Conservation (phyloP, 2,888 invertebrate species). For the Ophion costatus region DNA sequence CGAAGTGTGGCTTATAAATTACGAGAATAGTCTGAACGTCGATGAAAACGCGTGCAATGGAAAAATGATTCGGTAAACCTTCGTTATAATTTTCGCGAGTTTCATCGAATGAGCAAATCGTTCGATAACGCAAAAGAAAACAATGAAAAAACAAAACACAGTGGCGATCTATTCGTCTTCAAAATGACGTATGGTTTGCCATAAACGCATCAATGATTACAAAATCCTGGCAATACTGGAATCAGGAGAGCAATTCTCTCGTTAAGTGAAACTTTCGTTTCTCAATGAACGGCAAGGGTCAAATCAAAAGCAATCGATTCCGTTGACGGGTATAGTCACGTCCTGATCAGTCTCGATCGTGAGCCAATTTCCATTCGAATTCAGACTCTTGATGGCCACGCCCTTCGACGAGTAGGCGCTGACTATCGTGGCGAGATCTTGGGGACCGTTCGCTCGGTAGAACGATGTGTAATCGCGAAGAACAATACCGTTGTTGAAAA, state of each 20-base stretch:
- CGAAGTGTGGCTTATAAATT: not conserved
- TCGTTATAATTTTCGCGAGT: not conserved
- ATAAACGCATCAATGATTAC: slow-evolving; percentile 10
- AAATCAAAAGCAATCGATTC: slow-evolving; percentile 73
- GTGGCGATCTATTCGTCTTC: slow-evolving; percentile 6
- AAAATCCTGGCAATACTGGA: slow-evolving; percentile 66
- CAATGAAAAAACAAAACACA: not conserved
- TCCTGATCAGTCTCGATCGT: slow-evolving; percentile 79
- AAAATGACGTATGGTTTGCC: slow-evolving; percentile 9
- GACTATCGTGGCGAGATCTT: slow-evolving; percentile 78
- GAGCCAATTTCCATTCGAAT: slow-evolving; percentile 79
- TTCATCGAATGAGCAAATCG: slow-evolving; percentile 4
- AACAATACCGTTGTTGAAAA: slow-evolving; percentile 78
- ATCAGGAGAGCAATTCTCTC: slow-evolving; percentile 41
- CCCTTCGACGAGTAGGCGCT: slow-evolving; percentile 75
- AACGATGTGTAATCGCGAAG: slow-evolving; percentile 76
- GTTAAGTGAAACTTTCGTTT: slow-evolving; percentile 7
- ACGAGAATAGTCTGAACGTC: not conserved
- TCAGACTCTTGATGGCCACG: slow-evolving; percentile 77
- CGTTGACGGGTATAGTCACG: slow-evolving; percentile 69
- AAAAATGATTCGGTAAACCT: slow-evolving; percentile 1
- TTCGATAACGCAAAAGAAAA: not conserved
- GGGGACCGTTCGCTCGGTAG: slow-evolving; percentile 72
- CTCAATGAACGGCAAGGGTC: not conserved
- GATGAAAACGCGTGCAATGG: not conserved